Evolutionary conservation across 2,888 invertebrate genomes (phyloP).

Genomic region (Mystacides longicornis): DNA sequence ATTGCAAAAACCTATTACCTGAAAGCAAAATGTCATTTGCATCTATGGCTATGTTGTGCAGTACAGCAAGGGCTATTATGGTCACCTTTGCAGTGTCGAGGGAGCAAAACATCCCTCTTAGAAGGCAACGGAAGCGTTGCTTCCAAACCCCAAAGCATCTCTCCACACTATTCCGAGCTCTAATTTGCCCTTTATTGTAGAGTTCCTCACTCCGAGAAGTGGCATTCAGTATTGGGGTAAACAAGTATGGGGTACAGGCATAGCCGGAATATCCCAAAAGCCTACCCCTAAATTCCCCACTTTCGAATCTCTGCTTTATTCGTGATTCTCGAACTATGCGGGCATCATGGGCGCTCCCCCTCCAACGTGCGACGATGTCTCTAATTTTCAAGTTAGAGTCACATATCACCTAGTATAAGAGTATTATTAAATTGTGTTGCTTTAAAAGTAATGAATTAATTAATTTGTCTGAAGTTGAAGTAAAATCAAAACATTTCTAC

Average conservation of each 20-base stretch:
- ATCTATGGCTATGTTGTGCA: slow-evolving; percentile 20
- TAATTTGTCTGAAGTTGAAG: no score
- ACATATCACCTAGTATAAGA: slow-evolving; percentile 16
- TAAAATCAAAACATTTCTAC: no score
- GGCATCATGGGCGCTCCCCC: slow-evolving; percentile 26
- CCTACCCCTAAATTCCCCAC: slow-evolving; percentile 10
- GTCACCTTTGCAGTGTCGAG: slow-evolving; percentile 8
- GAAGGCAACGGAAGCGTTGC: slow-evolving; percentile 21
- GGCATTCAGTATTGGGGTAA: slow-evolving; percentile 17
- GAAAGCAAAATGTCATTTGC: neutral
- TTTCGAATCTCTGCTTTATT: slow-evolving; percentile 18
- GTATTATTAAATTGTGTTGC: neutral
- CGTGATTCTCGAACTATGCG: slow-evolving; percentile 21
- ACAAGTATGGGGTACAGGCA: slow-evolving; percentile 15
- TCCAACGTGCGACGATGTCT: slow-evolving; percentile 26
- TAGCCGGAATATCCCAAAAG: slow-evolving; percentile 22
- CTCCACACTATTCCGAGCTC: slow-evolving; percentile 21
- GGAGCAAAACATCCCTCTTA: slow-evolving; percentile 14
- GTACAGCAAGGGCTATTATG: slow-evolving; percentile 19
- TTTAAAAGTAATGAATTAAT: neutral
- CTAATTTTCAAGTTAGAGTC: slow-evolving; percentile 25
- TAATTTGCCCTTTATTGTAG: slow-evolving; percentile 22
- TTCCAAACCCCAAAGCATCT: slow-evolving; percentile 25
- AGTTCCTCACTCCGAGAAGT: slow-evolving; percentile 9
- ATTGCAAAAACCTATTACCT: neutral